Evolutionary conservation across 2,888 invertebrate species (phyloP), one percentile per base, ranked within the genome.

Genomic region (Phengaris alcon): DNA sequence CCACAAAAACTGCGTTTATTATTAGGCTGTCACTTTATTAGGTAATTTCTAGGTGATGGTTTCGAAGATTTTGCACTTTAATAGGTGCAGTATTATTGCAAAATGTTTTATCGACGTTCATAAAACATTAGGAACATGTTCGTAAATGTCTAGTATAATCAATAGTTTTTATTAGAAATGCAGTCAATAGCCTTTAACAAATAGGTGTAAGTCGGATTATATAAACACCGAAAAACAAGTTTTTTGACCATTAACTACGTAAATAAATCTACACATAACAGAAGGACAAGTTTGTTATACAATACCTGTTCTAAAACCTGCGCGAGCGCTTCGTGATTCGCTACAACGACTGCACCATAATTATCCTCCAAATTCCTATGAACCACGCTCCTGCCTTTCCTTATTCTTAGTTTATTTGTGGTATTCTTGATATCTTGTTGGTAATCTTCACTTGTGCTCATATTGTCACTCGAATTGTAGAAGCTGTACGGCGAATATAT

Each of bases 281-380:
- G 46, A 68, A 64, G 70, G 57, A 46, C 68, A 68, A 64, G 51
- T 78, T 83, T 85, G 84, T 88, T 35, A 64, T 64, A 44, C 35
- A 7, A 64, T 90, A 97, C 97, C 95, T 97, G 97, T 90, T 98
- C 97, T 79, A 97, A 94, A 82, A 98, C 96, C 90, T 97, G 97
- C 74, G 97, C 97, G 35, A 98, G 94, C 8, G 97, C 97, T 90
- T 98, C 97, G 85, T 97, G 97, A 93, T 98, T 98, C 78, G 97
- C 97, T 57, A 97, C 96, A 79, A 97, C 96, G 55, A 98, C 97
- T 68, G 97, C 97, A 22, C 97, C 97, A 84, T 98, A 98, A 91
- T 97, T 97, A 85, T 98, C 97, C 85, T 98, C 97, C 79, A 98
- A 94, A 86, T 96, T 97, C 84, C 95, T 96, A 87, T 97, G 97